Conservation (phyloP, 2,113 vertebrate genomes). For the Crotalus horridus region DNA sequence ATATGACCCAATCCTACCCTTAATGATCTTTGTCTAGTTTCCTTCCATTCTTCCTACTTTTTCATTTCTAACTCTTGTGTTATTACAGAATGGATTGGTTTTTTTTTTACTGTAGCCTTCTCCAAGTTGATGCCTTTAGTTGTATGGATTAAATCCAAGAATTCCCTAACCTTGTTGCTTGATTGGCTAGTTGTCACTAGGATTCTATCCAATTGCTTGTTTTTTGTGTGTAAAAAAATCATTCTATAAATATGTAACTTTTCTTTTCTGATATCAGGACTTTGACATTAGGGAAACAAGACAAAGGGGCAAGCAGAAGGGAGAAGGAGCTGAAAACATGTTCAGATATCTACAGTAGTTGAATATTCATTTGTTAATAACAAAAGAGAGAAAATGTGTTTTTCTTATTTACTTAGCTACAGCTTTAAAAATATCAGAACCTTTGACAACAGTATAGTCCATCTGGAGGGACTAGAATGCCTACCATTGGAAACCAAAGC, state of each 20-base stretch:
- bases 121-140: background rate
- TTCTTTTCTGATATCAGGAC: background rate
- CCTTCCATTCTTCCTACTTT: conserved; percentile 51
- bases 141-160: background rate
- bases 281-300: background rate
- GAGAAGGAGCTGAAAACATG: background rate
- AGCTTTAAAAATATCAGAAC: background rate
- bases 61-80: background rate
- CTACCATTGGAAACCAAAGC: background rate
- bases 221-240: background rate
- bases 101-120: background rate
- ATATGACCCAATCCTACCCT: background rate
- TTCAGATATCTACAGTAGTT: background rate
- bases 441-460: background rate
- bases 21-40: conserved; percentile 43
- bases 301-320: background rate
- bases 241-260: background rate
- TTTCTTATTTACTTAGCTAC: background rate
- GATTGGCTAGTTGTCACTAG: background rate
- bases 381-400: background rate
- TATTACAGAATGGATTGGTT: background rate
- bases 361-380: background rate
- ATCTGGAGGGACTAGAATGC: background rate
- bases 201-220: background rate
- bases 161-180: background rate